These are phyloP conservation scores for Phenganax stokvisi DNA, from an alignment of 92 coral and sea anemone species.

Conservation along the genomic window DNA sequence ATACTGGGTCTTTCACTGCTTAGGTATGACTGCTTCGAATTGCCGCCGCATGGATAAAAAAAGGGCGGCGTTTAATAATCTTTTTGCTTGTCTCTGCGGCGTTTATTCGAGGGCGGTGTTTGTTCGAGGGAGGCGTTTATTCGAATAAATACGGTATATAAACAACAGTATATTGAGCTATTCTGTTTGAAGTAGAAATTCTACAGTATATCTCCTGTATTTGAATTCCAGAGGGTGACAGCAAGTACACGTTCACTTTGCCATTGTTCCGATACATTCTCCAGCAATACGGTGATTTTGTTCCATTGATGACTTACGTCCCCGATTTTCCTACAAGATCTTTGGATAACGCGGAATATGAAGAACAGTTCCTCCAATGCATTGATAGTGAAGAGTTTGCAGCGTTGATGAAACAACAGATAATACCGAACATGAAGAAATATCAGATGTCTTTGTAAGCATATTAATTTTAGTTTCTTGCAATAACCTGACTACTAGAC, in stretches of 20 bases:
- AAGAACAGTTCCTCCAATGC: constrained; percentile 63
- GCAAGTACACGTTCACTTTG: constrained; percentile 74
- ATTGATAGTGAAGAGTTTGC: constrained; percentile 75
- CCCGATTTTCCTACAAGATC: constrained; percentile 71
- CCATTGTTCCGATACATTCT: constrained; percentile 81
- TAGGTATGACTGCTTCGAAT: no score
- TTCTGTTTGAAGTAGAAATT: no score
- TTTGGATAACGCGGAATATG: constrained; percentile 52
- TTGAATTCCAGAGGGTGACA: constrained; percentile 55
- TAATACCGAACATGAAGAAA: constrained; percentile 78
- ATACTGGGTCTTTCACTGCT: no score
- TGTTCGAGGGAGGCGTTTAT: no score
- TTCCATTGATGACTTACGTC: constrained; percentile 86
- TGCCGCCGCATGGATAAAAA: no score
- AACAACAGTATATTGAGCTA: no score
- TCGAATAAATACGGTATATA: no score
- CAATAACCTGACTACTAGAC: neutral
- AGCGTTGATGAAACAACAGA: constrained; percentile 87
- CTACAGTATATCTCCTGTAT: no score
- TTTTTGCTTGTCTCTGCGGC: no score
- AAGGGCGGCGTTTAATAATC: no score
- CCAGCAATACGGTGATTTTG: constrained; percentile 63
- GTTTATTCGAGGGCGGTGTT: no score
- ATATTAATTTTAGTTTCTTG: neutral
- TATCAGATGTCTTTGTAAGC: constrained; percentile 77